Evolutionary conservation across 64 coral and sea anemone species (phyloP).

Genomic region (Montipora foliosa): DNA sequence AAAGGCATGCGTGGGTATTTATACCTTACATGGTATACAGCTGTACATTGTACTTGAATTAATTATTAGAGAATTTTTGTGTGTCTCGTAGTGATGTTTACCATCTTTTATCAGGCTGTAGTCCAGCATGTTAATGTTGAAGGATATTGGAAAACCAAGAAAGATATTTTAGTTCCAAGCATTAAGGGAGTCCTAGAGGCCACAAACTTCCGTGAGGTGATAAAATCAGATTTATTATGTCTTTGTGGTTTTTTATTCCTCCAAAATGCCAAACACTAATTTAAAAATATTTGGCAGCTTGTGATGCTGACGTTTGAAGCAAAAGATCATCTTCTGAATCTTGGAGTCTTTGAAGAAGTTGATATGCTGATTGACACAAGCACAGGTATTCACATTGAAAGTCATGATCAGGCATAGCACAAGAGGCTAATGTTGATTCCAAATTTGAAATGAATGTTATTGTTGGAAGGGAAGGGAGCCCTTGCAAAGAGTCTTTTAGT

Average conservation of each 20-base stretch:
- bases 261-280: background rate
- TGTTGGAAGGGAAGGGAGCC: too few species aligned
- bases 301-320: slow-evolving; percentile 25
- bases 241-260: background rate
- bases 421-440: too few species aligned
- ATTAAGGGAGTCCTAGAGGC: slow-evolving; percentile 57
- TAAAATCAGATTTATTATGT: background rate
- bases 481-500: too few species aligned
- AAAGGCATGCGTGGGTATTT: too few species aligned
- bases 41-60: background rate
- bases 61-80: background rate
- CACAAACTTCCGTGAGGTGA: slow-evolving; percentile 60
- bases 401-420: too few species aligned
- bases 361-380: slow-evolving; percentile 76
- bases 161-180: slow-evolving; percentile 58
- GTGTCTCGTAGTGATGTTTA: background rate
- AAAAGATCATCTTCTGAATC: slow-evolving; percentile 51
- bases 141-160: slow-evolving; percentile 73
- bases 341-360: slow-evolving; percentile 58
- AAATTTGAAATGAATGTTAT: too few species aligned
- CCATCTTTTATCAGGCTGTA: slow-evolving; percentile 40
- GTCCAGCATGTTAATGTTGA: slow-evolving; percentile 67
- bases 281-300: background rate
- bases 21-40: too few species aligned
- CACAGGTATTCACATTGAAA: slow-evolving; percentile 18